Conservation (phyloP, 2,888 invertebrate species). For the Orthonevra nobilis region DNA sequence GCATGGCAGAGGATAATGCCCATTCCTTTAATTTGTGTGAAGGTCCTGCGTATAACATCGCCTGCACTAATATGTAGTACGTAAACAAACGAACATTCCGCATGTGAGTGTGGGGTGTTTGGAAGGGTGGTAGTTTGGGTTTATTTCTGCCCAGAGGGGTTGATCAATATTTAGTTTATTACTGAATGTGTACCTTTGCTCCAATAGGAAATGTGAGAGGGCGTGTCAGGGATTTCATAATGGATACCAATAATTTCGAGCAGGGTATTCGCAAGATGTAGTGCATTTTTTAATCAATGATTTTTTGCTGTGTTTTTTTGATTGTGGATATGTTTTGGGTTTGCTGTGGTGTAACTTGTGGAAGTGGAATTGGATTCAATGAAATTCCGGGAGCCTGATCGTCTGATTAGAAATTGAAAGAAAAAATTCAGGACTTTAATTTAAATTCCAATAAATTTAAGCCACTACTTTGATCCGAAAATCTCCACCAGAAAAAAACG, state of each 20-base stretch:
- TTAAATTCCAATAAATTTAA: too few relatives aligned
- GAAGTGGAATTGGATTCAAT: conserved; percentile 1
- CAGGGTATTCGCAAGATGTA: conserved; percentile 21
- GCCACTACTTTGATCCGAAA: too few relatives aligned
- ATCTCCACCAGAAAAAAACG: too few relatives aligned
- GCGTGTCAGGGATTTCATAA: conserved; percentile 66
- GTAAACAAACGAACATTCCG: conserved; percentile 21
- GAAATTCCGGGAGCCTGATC: too few relatives aligned
- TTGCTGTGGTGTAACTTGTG: background rate
- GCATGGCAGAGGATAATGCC: conserved; percentile 16
- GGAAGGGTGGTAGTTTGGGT: conserved; percentile 3
- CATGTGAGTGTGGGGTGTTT: conserved; percentile 35
- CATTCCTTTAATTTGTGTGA: conserved; percentile 50
- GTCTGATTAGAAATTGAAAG: too few relatives aligned
- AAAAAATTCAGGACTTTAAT: too few relatives aligned
- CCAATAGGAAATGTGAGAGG: conserved; percentile 69
- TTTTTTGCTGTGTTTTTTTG: background rate
- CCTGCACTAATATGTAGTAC: conserved; percentile 46
- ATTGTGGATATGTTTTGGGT: background rate
- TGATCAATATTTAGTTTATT: conserved; percentile 71
- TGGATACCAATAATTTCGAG: conserved; percentile 53
- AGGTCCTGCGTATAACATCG: conserved; percentile 66
- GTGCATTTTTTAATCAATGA: conserved; percentile 57
- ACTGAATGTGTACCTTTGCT: conserved; percentile 69
- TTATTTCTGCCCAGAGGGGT: conserved; percentile 63